These are phyloP conservation scores for Okamejei kenojei DNA, from an alignment of 2,797 vertebrate genomes.

Conservation along the genomic window DNA sequence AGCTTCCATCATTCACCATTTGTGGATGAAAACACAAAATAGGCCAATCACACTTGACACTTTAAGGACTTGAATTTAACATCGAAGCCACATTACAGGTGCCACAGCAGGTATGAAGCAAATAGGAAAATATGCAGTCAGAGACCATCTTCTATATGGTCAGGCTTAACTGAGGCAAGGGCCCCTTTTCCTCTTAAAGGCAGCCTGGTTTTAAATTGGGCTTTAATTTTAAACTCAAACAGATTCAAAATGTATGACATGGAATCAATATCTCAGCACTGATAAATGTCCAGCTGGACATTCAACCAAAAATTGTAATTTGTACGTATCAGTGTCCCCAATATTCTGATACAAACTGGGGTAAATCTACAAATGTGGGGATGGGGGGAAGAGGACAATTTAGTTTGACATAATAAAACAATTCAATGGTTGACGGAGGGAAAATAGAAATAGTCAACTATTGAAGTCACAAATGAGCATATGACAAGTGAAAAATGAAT, in stretches of 20 bases:
- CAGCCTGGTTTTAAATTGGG: not conserved
- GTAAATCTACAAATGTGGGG: not conserved
- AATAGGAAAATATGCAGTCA: not conserved
- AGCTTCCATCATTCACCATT: not conserved
- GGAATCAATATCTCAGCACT: not conserved
- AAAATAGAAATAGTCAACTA: not conserved
- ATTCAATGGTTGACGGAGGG: not conserved
- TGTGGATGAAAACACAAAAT: not conserved
- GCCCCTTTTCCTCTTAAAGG: not conserved
- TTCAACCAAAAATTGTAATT: not conserved
- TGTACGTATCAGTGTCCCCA: not conserved
- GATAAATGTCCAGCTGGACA: not conserved
- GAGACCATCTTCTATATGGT: not conserved
- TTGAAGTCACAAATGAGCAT: not conserved
- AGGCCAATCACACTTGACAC: not conserved
- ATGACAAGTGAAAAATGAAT: not conserved
- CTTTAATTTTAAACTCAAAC: not conserved
- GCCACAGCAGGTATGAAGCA: not conserved
- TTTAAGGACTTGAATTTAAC: not conserved
- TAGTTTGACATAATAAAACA: not conserved
- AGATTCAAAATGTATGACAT: not conserved
- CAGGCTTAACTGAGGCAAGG: not conserved
- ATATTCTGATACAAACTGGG: not conserved
- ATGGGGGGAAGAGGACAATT: not conserved
- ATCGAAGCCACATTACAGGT: not conserved